Base-by-base conservation (phyloP, 2,797 vertebrate genomes). In the Acridotheres tristis region DNA sequence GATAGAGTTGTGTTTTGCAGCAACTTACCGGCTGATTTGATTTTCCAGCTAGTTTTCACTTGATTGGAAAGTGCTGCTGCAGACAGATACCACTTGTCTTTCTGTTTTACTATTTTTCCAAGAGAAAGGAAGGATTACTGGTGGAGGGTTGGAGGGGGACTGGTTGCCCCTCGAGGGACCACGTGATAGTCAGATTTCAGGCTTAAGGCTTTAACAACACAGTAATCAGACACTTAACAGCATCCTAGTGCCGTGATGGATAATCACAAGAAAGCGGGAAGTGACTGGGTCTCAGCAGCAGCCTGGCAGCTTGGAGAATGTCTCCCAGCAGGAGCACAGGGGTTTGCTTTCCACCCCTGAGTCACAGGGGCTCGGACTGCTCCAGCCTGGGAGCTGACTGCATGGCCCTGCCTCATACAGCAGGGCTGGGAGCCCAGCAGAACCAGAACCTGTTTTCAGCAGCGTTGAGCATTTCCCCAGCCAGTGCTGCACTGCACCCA, bases 21-120 rank as follows among this genome's bases (percentile, higher is more conserved):
- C 85, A 96, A 94, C 94, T 96, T 91, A 90, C 90, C 27, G 0
- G 61, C 43, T 92, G 88, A 95, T 91, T 93, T 96, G 90, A 95
- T 97, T 96, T 94, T 80, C 94, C 94, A 91, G 78, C 84, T 89
- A 93, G 88, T 97, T 96, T 95, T 92, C 93, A 79, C 83, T 95
- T 85, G 92, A 95, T 88, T 96, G 94, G 96, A 93, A 97, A 96
- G 74, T 1, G 3, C 75, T 95, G 77, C 72, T 85, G 85, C 87
- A 67, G 84, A 80, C 65, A 95, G 71, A 96, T 94, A 94, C 76
- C 76, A 47, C 91, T 92, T 81, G 78, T 85, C 89, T 89, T 81
- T 84, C 85, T 72, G 72, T 65, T 88, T 89, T 69, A 82, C 88
- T 85, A 10, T 90, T 93, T 88, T 94, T 93, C 91, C 13, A 5